These are phyloP conservation scores for Tokudaia tokunoshimensis DNA, from an alignment of 2,797 vertebrate species.

Conservation along the genomic window DNA sequence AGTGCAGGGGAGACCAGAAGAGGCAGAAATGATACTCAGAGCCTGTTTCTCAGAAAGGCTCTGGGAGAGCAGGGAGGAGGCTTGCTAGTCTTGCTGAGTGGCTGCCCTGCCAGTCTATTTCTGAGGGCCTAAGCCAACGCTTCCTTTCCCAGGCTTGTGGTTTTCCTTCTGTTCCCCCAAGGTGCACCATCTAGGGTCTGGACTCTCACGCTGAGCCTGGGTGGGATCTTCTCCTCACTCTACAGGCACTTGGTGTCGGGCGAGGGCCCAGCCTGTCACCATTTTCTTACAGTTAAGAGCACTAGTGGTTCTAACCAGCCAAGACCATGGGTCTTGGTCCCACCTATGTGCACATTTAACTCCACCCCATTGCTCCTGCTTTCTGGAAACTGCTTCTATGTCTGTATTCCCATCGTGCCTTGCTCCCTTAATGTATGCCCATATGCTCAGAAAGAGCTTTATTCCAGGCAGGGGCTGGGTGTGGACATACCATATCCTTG, in stretches of 20 bases:
- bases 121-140: not conserved
- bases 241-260: not conserved
- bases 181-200: not conserved
- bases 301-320: rapidly evolving
- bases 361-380: not conserved
- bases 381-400: not conserved
- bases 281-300: not conserved
- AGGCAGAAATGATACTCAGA: not conserved
- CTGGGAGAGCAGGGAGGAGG: not conserved
- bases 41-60: not conserved
- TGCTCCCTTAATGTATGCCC: not conserved
- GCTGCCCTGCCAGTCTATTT: too few species aligned
- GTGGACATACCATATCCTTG: not conserved
- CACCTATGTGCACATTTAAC: rapidly evolving
- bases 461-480: not conserved
- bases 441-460: not conserved
- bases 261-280: not conserved
- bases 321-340: not conserved
- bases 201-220: not conserved
- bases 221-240: not conserved
- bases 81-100: not conserved
- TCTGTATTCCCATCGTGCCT: not conserved
- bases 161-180: not conserved
- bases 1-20: not conserved
- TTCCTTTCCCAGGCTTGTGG: not conserved